These are phyloP conservation scores for Syrphus vitripennis DNA, from an alignment of 2,888 invertebrate genomes.

Conservation along the genomic window DNA sequence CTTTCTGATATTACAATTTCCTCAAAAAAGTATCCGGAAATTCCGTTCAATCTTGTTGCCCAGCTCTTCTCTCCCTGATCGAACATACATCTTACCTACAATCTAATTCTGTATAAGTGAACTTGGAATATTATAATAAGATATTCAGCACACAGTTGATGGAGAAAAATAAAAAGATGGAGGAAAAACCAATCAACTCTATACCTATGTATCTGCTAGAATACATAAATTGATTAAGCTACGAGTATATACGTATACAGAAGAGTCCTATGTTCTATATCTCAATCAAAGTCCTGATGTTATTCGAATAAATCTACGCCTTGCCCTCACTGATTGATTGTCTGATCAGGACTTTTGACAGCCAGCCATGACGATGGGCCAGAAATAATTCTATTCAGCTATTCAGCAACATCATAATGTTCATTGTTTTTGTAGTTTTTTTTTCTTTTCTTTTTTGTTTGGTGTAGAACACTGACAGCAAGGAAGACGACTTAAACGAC, in stretches of 20 bases:
- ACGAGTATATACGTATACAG: slow-evolving; percentile 1
- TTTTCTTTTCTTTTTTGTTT: background rate
- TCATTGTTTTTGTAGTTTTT: slow-evolving; percentile 10
- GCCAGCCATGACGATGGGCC: slow-evolving; percentile 1
- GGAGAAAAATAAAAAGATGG: too few relatives aligned
- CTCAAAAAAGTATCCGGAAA: slow-evolving; percentile 1
- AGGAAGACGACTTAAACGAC: slow-evolving; percentile 26
- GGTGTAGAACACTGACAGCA: background rate
- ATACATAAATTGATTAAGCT: slow-evolving; percentile 47
- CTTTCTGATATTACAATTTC: slow-evolving; percentile 51
- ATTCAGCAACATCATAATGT: slow-evolving; percentile 45
- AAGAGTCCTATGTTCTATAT: background rate
- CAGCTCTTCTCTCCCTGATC: background rate
- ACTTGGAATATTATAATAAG: slow-evolving; percentile 31
- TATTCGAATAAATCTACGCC: slow-evolving; percentile 14
- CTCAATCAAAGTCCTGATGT: slow-evolving; percentile 2
- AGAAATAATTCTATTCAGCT: background rate
- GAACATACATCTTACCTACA: too few relatives aligned
- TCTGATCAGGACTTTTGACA: slow-evolving; percentile 52
- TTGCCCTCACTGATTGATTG: slow-evolving; percentile 59
- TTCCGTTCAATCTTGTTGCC: background rate
- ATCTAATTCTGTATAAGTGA: background rate
- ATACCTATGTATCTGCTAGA: background rate
- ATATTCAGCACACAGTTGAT: slow-evolving; percentile 28
- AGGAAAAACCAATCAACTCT: slow-evolving; percentile 51